Base-by-base conservation (phyloP, 2,888 invertebrate species). In the Caenorhabditis wallacei region DNA sequence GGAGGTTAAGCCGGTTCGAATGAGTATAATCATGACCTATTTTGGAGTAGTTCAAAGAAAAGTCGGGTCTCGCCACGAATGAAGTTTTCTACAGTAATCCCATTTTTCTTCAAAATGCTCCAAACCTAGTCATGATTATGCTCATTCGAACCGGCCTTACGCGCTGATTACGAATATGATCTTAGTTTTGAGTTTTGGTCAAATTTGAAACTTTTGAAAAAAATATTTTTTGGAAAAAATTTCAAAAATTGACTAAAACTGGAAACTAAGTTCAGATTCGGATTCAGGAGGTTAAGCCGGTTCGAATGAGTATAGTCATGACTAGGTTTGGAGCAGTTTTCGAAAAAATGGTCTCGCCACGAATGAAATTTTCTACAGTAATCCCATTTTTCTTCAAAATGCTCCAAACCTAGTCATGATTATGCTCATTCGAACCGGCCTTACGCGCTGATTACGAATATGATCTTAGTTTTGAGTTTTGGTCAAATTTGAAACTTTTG, bases 341-440 rank as follows among this genome's bases (percentile, higher is more conserved):
- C n/a, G n/a, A n/a, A n/a, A n/a, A n/a, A n/a, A n/a, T 2, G 46
- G 46, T 48, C 46, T 18, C 18, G 18, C 18, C 46, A 18, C 46
- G 18, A 48, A 48, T 18, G 16, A 40, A 54, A 1, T 11, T 54
- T 18, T 18, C 13, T 48, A 40, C 64, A 26, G 46, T 48, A 48
- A 18, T 18, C 43, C 43, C 5, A n/a, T 18, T 37, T 40, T 64
- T 64, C 43, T 43, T 13, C n/a, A n/a, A 43, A 43, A 5, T 43
- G 13, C 43, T 43, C 43, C 43, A 43, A 43, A 43, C 43, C 43
- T 43, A 43, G 43, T 43, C 43, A 43, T 43, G 43, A 43, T 43
- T 43, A 43, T 43, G 13, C 43, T 43, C 43, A 43, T 43, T 43
- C 35, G 35, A n/a, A n/a, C n/a, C n/a, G n/a, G n/a, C n/a, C n/a